Conservation (phyloP, 2,888 invertebrate genomes). For the Dioctria rufipes region DNA sequence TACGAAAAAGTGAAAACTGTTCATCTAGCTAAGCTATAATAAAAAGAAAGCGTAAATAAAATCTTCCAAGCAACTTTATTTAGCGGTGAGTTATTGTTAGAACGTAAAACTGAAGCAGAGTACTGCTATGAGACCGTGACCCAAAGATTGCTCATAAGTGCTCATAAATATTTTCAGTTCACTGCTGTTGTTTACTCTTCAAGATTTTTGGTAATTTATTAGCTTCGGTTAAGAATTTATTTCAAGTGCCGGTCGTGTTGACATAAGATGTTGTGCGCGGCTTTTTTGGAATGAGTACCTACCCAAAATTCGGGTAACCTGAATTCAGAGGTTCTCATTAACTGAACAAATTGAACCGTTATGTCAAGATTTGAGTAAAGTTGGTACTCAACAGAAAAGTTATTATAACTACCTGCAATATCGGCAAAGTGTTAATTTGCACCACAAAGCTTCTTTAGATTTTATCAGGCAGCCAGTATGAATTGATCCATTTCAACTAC, state of each 20-base stretch:
- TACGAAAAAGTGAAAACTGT: no score
- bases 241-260: slow-evolving; percentile 13
- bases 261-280: not conserved
- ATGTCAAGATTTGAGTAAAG: slow-evolving; percentile 20
- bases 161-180: not conserved
- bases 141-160: not conserved
- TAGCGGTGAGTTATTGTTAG: no score
- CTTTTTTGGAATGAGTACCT: not conserved
- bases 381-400: no score
- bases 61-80: no score
- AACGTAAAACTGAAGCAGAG: not conserved
- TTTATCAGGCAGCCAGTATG: no score
- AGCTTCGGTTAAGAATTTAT: slow-evolving; percentile 36
- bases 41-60: no score
- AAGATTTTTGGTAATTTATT: not conserved
- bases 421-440: no score
- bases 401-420: no score
- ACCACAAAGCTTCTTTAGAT: no score
- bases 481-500: no score
- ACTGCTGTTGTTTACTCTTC: slow-evolving; percentile 18
- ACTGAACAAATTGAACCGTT: slow-evolving; percentile 22
- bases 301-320: slow-evolving; percentile 14
- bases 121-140: slow-evolving; percentile 10
- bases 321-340: slow-evolving; percentile 25
- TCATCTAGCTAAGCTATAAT: no score